Evolutionary conservation across 2,797 vertebrate genomes (phyloP), one percentile per base, ranked within the genome.

Genomic region (Clangula hyemalis): DNA sequence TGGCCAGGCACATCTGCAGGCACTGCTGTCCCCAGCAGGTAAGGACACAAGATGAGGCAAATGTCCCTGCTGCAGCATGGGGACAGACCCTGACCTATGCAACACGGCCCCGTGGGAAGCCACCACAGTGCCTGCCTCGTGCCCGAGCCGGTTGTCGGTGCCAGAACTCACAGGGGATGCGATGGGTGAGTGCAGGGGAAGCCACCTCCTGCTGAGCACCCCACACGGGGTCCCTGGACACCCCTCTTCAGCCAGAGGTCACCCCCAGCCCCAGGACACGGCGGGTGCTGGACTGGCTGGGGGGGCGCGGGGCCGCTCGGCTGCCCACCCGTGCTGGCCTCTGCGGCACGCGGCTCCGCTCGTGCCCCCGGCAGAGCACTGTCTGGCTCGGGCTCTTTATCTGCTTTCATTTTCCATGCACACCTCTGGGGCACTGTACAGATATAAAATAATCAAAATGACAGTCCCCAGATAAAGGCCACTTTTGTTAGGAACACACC

Each of bases 391-490:
- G 56, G 58, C 93, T 94, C 95, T 94, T 96, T 94, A 96, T 96
- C 93, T 88, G 85, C 91, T 96, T 95, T 58, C 95, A 96, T 96
- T 95, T 94, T 43, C 95, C 58, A 62, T 86, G 94, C 90, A 88
- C 93, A 96, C 94, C 95, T 96, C 95, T 94, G 93, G 93, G 96
- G 95, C 95, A 95, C 93, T 86, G 91, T 43, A 78, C 87, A 65
- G 93, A 75, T 32, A 91, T 69, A 86, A 95, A 95, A 96, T 96
- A 94, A 96, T 96, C 94, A 95, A 45, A 91, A 65, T 90, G 96
- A 95, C 96, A 96, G 94, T 94, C 95, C 95, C 95, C 93, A 94
- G 94, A 95, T 96, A 95, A 96, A 96, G 95, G 95, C 94, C 95
- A 95, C 94, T 96, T 84, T 69, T 88, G 90, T 20, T 56, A 58